Base-by-base conservation (phyloP, 2,797 vertebrate species). In the Rhynchotus rufescens region DNA sequence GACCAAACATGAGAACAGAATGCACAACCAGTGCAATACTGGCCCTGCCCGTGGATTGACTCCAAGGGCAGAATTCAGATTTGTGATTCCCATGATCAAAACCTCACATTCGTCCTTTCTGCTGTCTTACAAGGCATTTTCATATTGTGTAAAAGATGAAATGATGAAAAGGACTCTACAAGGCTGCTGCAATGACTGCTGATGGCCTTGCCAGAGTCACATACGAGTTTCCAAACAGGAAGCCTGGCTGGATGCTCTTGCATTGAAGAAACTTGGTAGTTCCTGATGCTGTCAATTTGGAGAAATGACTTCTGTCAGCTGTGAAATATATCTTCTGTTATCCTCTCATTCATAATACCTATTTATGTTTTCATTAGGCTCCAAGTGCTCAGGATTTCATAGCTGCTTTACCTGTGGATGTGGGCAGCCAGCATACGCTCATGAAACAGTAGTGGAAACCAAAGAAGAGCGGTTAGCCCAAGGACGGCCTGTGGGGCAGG, bases 361-460 rank as follows among this genome's bases (percentile, higher is more conserved):
- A 82, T 56, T 89, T 7, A 25, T 56, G 89, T 86, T 79, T 89
- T 76, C 47, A 72, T 90, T 91, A 99, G 99, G 99, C 96, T 96
- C 96, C 61, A 97, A 95, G 62, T 99, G 99, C 95, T 93, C 95
- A 14, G 99, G 98, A 17, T 99, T 99, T 94, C 97, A 96, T 26
- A 99, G 99, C 71, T 95, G 97, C 76, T 98, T 97, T 88, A 98
- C 97, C 21, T 99, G 99, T 96, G 98, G 97, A 0, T 99, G 99
- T 94, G 98, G 98, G 34, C 98, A 99, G 90, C 98, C 98, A 44
- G 93, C 97, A 14, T 97, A 96, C 9, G 92, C 98, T 61, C 99
- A 99, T 23, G 97, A 97, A 76, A 99, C 98, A 1, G 95, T 98
- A 5, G 98, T 99, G 90, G 99, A 99, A 95, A 99, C 98, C 0